These are phyloP conservation scores for Drosophila erecta DNA, from an alignment of 1,140 invertebrate genomes.

Conservation along the genomic window DNA sequence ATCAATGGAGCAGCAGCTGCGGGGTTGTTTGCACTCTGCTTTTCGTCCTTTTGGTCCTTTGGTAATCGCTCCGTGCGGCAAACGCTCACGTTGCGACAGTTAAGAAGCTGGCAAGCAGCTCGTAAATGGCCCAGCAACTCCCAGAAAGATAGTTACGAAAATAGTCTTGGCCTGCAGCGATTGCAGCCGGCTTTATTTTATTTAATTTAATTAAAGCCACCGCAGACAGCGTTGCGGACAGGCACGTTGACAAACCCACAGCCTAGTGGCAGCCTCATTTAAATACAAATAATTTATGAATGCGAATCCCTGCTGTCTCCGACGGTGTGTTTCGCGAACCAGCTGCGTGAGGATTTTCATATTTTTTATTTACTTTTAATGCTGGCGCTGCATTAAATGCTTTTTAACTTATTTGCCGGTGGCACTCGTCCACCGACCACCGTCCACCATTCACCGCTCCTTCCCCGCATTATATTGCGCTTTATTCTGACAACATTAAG, in stretches of 20 bases:
- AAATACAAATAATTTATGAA: slow-evolving; percentile 64
- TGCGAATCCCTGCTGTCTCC: slow-evolving; percentile 44
- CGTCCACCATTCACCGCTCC: neutral
- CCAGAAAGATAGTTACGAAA: slow-evolving; percentile 31
- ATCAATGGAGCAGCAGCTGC: slow-evolving; percentile 27
- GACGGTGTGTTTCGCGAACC: neutral
- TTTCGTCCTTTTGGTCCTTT: slow-evolving; percentile 13
- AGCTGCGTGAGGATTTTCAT: slow-evolving; percentile 42
- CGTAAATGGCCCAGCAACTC: slow-evolving; percentile 29
- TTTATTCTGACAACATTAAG: slow-evolving; percentile 57
- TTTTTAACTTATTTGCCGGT: slow-evolving; percentile 60
- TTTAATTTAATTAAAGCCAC: slow-evolving; percentile 50
- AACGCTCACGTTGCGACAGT: slow-evolving; percentile 69
- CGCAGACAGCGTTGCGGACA: slow-evolving; percentile 32
- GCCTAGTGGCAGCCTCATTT: slow-evolving; percentile 50
- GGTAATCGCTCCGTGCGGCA: slow-evolving; percentile 51
- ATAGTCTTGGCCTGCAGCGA: slow-evolving; percentile 7
- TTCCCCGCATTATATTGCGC: slow-evolving; percentile 15
- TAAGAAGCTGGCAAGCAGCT: slow-evolving; percentile 39
- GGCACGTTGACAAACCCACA: slow-evolving; percentile 46
- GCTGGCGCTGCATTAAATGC: slow-evolving; percentile 56
- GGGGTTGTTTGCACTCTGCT: slow-evolving; percentile 19
- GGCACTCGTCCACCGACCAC: slow-evolving; percentile 2
- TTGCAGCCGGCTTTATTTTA: slow-evolving; percentile 21
- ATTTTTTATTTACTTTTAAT: slow-evolving; percentile 70